Evolutionary conservation across 2,888 invertebrate genomes (phyloP), one percentile per base, ranked within the genome.

Genomic region (Opisthograptis luteolata): DNA sequence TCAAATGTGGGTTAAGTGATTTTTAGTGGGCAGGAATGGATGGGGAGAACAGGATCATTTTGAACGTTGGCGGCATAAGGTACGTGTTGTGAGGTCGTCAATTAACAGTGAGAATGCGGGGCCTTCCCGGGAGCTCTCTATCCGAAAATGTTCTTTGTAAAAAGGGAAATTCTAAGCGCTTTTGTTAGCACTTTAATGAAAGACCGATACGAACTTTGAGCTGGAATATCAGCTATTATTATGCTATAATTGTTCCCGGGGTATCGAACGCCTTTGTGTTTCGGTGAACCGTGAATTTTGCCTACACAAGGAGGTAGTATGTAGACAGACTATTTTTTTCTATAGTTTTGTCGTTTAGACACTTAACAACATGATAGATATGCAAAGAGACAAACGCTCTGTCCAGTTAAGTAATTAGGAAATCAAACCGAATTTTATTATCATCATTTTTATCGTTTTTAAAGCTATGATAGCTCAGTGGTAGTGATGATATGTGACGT

Each of bases 1-100:
- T 70, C 69, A 67, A 74, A 75, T 78, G 76, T 72, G 58, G 64
- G 60, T 61, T 52, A 71, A 63, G 65, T 61, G 49, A 54, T 51
- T 53, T 43, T 53, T 60, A 57, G 73, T 65, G 74, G 67, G 76
- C 76, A 51, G 82, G 70, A 70, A 95, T 96, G 95, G 96, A 97
- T 93, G 95, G 96, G 64, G 97, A 98, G 92, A 97, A 98, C 87
- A 94, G 97, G 78, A 97, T 98, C 74, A 96, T 97, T 83, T 92
- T 98, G 79, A 98, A 98, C 91, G 97, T 98, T 79, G 97, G 98
- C 61, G 98, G 98, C 59, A 97, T 98, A 81, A 93, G 96, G 87
- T 96, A 64, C 7, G 46, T 47, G 9, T 8, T 9, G n/a, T 1
- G 5, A 25, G 15, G 31, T 41, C 24, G 34, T 24, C 41, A 45